phyloP scores from a whole-genome alignment of 2,888 invertebrate genomes.

The Tortrix viridana region DNA sequence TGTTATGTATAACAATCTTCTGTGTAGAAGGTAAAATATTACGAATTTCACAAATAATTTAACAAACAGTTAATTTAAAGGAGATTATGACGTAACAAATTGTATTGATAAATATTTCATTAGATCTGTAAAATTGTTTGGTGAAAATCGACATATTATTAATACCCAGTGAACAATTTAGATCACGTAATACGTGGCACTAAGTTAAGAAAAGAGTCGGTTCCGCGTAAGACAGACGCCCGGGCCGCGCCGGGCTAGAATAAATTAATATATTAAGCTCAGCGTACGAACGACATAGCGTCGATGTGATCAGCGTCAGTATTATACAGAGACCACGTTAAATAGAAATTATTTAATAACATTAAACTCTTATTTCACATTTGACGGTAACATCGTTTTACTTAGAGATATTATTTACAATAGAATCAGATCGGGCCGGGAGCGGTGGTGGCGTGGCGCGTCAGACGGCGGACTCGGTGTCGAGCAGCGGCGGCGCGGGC shows the following conservation, averaged over 20 bases:
- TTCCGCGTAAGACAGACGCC: not conserved
- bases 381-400: conserved; percentile 84
- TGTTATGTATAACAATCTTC: no score
- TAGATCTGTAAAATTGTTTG: no score
- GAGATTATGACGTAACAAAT: no score
- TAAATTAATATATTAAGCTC: conserved; percentile 22
- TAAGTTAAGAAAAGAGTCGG: conserved; percentile 1
- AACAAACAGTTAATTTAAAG: no score
- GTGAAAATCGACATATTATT: no score
- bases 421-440: conserved; percentile 58
- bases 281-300: conserved; percentile 44
- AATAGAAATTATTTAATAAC: conserved; percentile 84
- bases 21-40: no score
- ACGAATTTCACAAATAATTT: no score
- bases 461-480: conserved; percentile 79
- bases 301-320: conserved; percentile 80
- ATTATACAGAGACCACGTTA: conserved; percentile 78
- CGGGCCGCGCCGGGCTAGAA: conserved; percentile 18
- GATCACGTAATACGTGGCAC: not conserved
- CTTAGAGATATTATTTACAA: conserved; percentile 83
- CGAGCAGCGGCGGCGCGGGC: conserved; percentile 66
- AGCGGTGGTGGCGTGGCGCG: conserved; percentile 15
- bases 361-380: conserved; percentile 84
- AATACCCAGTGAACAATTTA: not conserved
- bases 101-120: no score